Evolutionary conservation across 1,140 invertebrate species (phyloP).

Genomic region (Geopemphigus sp.): DNA sequence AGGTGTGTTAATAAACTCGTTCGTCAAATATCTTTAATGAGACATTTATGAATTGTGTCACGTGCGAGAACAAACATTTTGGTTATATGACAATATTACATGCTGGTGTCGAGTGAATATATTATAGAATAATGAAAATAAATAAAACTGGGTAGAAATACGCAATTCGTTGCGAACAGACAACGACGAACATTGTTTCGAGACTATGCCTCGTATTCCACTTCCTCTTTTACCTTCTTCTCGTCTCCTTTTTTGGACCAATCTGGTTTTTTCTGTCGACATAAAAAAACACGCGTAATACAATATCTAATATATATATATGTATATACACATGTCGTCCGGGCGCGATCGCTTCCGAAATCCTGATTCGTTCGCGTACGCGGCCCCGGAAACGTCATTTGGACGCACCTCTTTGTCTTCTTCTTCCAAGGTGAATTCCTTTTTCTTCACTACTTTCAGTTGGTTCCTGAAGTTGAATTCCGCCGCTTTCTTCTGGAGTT

Average conservation of each 20-base stretch:
- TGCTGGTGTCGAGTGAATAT: slow-evolving; percentile 45
- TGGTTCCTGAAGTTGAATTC: slow-evolving; percentile 99
- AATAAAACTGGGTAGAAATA: slow-evolving; percentile 47
- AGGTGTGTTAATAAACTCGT: slow-evolving; percentile 35
- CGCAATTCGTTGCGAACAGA: not conserved
- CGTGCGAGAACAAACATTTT: slow-evolving; percentile 43
- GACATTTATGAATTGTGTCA: slow-evolving; percentile 22
- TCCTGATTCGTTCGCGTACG: too few species aligned
- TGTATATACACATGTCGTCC: too few species aligned
- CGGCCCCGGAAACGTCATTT: not conserved
- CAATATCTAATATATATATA: too few species aligned
- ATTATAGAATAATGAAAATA: slow-evolving; percentile 47
- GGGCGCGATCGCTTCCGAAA: too few species aligned
- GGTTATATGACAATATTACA: slow-evolving; percentile 47
- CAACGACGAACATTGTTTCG: slow-evolving; percentile 1
- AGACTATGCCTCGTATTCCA: slow-evolving; percentile 52
- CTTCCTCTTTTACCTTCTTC: slow-evolving; percentile 85
- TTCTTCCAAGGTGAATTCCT: slow-evolving; percentile 97
- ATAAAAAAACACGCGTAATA: slow-evolving; percentile 45
- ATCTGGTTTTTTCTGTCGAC: slow-evolving; percentile 81
- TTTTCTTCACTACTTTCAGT: slow-evolving; percentile 97
- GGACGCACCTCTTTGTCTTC: slow-evolving; percentile 87
- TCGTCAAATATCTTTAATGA: slow-evolving; percentile 39
- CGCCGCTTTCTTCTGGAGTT: slow-evolving; percentile 94
- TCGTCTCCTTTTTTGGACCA: slow-evolving; percentile 86